These are phyloP conservation scores for Burhinus oedicnemus DNA, from an alignment of 2,113 vertebrate genomes.

Conservation along the genomic window DNA sequence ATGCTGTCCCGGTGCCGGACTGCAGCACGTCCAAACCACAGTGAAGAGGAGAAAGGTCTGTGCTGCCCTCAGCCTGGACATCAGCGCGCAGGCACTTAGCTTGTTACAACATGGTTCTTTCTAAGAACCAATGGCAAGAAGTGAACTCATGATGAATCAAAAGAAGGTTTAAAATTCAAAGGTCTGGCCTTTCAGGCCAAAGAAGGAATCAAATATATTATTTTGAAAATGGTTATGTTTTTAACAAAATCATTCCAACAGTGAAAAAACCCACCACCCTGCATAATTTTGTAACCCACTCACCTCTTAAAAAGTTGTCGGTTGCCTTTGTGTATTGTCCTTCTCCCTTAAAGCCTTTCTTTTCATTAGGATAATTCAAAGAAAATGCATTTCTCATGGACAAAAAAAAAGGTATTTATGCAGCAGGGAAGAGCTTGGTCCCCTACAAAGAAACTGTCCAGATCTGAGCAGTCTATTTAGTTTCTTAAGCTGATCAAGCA, in stretches of 20 bases:
- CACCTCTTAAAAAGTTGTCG: not conserved
- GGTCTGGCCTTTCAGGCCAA: not conserved
- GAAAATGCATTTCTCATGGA: not conserved
- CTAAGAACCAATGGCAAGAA: not conserved
- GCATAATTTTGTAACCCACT: not conserved
- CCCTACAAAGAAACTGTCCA: not conserved
- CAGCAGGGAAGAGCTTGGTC: not conserved
- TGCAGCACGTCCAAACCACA: not conserved
- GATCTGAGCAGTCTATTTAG: not conserved
- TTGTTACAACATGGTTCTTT: rapidly evolving
- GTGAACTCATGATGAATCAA: not conserved
- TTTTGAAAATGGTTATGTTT: not conserved
- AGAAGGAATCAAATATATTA: not conserved
- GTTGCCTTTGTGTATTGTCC: not conserved
- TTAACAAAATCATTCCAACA: not conserved
- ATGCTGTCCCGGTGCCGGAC: not conserved
- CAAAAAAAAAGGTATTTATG: not conserved
- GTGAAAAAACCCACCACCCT: not conserved
- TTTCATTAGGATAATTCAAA: not conserved
- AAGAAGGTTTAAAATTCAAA: not conserved
- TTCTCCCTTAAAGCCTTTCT: not conserved
- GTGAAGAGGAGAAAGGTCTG: not conserved
- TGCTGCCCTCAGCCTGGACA: not conserved
- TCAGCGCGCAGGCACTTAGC: not conserved
- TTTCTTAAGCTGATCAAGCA: not conserved